Conservation (phyloP, 2,113 vertebrate species). For the Pantherophis guttatus region DNA sequence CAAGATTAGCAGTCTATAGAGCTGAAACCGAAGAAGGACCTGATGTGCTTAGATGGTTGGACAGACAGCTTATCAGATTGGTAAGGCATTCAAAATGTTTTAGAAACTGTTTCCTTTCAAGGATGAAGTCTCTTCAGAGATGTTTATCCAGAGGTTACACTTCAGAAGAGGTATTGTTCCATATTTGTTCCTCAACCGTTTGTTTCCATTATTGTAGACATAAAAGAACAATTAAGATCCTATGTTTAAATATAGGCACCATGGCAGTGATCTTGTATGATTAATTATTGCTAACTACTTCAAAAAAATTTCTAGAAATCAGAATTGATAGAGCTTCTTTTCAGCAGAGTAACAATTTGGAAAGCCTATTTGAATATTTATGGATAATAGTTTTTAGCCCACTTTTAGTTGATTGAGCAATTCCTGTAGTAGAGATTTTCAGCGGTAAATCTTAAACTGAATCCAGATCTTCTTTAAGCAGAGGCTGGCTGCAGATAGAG, state of each 20-base stretch:
- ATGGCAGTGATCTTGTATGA: background rate
- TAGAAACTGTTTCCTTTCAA: slow-evolving; percentile 20
- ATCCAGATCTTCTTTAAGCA: background rate
- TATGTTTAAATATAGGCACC: background rate
- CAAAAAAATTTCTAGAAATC: background rate
- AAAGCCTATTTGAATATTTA: background rate
- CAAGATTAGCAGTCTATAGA: slow-evolving; percentile 88
- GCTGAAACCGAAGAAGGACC: slow-evolving; percentile 96
- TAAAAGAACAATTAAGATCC: background rate
- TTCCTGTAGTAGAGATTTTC: background rate
- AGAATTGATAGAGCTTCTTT: background rate
- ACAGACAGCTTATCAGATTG: slow-evolving; percentile 93
- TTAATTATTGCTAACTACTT: background rate
- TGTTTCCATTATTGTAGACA: background rate
- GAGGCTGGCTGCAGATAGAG: no score
- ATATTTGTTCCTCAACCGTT: background rate
- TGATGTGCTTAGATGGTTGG: slow-evolving; percentile 93
- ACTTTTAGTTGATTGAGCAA: background rate
- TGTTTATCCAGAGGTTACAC: background rate
- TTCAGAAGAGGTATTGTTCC: background rate
- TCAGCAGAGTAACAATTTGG: background rate
- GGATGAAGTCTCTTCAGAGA: background rate
- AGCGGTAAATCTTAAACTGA: background rate
- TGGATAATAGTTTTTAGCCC: background rate
- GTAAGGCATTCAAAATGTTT: slow-evolving; percentile 62